Evolutionary conservation across 2,113 vertebrate genomes (phyloP).

Genomic region (Chrysemys picta): DNA sequence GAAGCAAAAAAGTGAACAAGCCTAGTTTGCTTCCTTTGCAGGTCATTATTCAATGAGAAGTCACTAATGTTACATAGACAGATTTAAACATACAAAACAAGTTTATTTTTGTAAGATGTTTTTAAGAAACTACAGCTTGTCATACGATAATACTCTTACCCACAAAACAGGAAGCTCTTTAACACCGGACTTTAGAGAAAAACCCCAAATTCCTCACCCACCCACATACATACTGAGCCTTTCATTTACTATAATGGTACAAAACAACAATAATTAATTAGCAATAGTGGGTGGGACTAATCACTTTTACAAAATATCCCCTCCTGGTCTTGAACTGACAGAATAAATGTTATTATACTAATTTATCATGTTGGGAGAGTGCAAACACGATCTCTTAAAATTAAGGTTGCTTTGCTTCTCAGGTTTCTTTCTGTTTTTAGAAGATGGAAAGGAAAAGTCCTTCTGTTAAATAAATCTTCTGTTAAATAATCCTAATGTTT

Average conservation of each 20-base stretch:
- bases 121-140: constrained; percentile 8
- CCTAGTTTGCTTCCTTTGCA: neutral
- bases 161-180: constrained; percentile 50
- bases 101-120: neutral
- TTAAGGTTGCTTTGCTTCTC: neutral
- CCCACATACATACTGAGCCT: neutral
- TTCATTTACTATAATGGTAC: constrained; percentile 24
- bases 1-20: accelerated
- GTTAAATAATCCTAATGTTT: neutral
- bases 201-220: neutral
- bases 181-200: neutral
- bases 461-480: too few species aligned
- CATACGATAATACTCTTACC: neutral
- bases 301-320: neutral
- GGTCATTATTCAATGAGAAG: neutral
- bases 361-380: neutral
- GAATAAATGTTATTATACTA: neutral
- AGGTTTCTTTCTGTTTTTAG: neutral
- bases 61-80: neutral
- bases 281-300: neutral
- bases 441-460: accelerated
- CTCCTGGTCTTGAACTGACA: neutral
- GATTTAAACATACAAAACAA: neutral
- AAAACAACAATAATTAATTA: neutral
- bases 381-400: neutral